These are phyloP conservation scores for Vimba vimba DNA, from an alignment of 2,113 vertebrate genomes.

Conservation along the genomic window DNA sequence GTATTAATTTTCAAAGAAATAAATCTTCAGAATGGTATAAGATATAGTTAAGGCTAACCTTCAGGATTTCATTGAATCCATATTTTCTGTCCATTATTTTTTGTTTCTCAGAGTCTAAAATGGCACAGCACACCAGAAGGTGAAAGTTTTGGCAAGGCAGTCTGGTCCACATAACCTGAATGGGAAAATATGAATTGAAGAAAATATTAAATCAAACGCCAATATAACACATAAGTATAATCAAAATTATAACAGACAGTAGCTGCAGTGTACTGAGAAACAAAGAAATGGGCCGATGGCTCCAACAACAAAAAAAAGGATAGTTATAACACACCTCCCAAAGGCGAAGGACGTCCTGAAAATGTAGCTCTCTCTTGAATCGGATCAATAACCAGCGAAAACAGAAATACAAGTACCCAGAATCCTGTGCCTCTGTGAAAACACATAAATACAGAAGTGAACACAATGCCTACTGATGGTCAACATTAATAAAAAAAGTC, in stretches of 20 bases:
- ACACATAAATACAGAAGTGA: neutral
- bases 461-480: neutral
- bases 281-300: neutral
- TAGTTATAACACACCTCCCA: conserved; percentile 89
- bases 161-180: conserved; percentile 93
- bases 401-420: conserved; percentile 97
- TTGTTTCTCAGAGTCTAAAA: conserved; percentile 94
- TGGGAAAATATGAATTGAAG: neutral
- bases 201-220: neutral
- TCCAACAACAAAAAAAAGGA: neutral
- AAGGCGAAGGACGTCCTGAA: conserved; percentile 92
- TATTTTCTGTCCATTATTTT: conserved; percentile 96
- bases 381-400: conserved; percentile 98
- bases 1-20: neutral
- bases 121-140: conserved; percentile 94
- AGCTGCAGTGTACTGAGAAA: neutral
- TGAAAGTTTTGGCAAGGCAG: conserved; percentile 96
- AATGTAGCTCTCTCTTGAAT: conserved; percentile 97
- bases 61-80: conserved; percentile 96
- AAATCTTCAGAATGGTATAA: neutral
- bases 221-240: neutral
- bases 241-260: neutral
- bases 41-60: conserved; percentile 73
- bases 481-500: neutral
- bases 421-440: conserved; percentile 91